Evolutionary conservation across 1,140 invertebrate genomes (phyloP), one percentile per base, ranked within the genome.

Genomic region (Drosophila prosaltans): DNA sequence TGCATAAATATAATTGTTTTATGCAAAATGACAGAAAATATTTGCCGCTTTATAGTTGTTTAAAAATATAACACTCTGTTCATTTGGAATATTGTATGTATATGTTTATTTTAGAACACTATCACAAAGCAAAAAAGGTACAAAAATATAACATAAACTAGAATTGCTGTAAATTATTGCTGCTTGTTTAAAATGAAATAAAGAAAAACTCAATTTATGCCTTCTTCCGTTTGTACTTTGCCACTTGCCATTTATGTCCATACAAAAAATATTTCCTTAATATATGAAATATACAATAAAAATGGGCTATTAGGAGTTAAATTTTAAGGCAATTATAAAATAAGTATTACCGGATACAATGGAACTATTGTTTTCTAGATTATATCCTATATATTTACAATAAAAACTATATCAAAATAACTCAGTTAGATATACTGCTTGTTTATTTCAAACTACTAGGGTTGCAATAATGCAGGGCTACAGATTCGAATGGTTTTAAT

Each of bases 101-200:
- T 59, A 16, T 10, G 57, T 59, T 59, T 59, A 59, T 40, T 59
- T 59, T 59, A 39, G 57, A 24, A 59, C 57, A 40, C 21, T 40
- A 39, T 59, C 57, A 59, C 36, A 59, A 59, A 39, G 57, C 57
- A 16, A 21, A 59, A 58, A 59, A 59, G 57, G 57, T 59, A 59
- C 57, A 36, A 40, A 59, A 59, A 59, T 59, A 59, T 59, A 59
- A 4, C 32, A 59, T 59, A 39, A n/a, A 39, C 32, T 24, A 39
- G 16, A 59, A 59, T 59, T 59, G 57, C 57, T 59, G 57, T 59
- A 59, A 59, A 59, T 59, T 59, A 59, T 59, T 59, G 57, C 57
- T 59, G 57, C 32, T 59, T 59, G n/a, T 59, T 59, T 59, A 16
- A 65, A 32, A 39, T 5, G 1, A 36, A 36, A 36, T 36, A 7